Evolutionary conservation across 2,888 invertebrate genomes (phyloP).

Genomic region (Hypselothyrea guttata): DNA sequence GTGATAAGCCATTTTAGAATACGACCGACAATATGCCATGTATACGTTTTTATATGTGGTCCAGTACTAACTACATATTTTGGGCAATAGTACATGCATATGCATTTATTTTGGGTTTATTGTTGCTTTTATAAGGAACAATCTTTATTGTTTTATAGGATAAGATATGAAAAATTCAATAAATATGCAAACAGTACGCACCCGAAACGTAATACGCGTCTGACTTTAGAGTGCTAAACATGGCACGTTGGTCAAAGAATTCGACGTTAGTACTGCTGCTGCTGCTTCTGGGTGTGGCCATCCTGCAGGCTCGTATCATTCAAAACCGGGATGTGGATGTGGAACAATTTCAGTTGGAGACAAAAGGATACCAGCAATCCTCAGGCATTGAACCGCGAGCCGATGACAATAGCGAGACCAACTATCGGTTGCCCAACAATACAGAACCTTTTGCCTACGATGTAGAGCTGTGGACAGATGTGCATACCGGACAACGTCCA

Average conservation of each 20-base stretch:
- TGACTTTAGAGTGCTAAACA: conserved; percentile 33
- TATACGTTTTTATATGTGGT: conserved; percentile 8
- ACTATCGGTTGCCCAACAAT: conserved; percentile 84
- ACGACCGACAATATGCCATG: conserved; percentile 7
- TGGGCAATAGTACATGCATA: not conserved
- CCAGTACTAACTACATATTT: conserved; percentile 15
- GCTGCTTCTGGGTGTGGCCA: conserved; percentile 24
- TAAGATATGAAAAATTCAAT: conserved; percentile 42
- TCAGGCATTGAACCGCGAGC: conserved; percentile 29
- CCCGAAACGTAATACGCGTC: conserved; percentile 14
- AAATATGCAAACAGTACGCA: conserved; percentile 33
- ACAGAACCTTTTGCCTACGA: conserved; percentile 84
- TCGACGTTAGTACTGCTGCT: conserved; percentile 33
- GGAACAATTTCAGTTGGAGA: conserved; percentile 40
- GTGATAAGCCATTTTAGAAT: conserved; percentile 22
- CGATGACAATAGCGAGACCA: conserved; percentile 37
- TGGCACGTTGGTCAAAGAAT: conserved; percentile 38
- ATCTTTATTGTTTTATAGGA: conserved; percentile 50
- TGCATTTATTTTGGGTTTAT: conserved; percentile 20
- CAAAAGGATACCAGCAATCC: conserved; percentile 39
- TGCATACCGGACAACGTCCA: conserved; percentile 55
- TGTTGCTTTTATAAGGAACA: conserved; percentile 26
- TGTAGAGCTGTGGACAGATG: conserved; percentile 69
- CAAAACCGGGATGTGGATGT: conserved; percentile 21
- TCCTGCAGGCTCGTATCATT: conserved; percentile 45